These are phyloP conservation scores for Ficedula albicollis DNA, from an alignment of 2,797 vertebrate genomes.

Conservation along the genomic window DNA sequence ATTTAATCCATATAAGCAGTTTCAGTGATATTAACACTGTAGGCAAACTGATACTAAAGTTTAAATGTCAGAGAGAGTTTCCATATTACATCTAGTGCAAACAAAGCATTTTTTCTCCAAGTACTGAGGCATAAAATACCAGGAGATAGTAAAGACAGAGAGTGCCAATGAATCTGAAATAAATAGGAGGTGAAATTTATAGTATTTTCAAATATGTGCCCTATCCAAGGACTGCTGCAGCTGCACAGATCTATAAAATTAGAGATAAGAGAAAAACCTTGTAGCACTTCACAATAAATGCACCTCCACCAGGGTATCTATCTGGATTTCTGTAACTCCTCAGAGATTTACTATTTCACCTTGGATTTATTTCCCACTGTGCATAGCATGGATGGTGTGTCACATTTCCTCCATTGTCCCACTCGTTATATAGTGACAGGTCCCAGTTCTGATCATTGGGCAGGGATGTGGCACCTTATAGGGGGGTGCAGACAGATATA, in stretches of 20 bases:
- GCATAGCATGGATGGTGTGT: not conserved
- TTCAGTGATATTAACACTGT: constrained; percentile 71
- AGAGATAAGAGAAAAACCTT: constrained; percentile 50
- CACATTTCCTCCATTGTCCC: not conserved
- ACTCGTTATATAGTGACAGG: not conserved
- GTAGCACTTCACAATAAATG: not conserved
- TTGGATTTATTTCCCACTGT: constrained; percentile 12
- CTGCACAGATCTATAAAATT: constrained; percentile 53
- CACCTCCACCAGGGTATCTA: not conserved
- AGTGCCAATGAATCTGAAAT: constrained; percentile 61
- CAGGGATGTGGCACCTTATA: not conserved
- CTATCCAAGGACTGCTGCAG: constrained; percentile 49
- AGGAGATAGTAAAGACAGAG: constrained; percentile 65
- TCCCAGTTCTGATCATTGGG: not conserved
- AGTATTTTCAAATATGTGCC: constrained; percentile 58
- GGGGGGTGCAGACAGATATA: not conserved
- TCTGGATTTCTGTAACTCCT: constrained; percentile 34
- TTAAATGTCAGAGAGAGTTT: constrained; percentile 73
- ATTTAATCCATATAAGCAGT: constrained; percentile 71
- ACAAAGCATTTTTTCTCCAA: constrained; percentile 68
- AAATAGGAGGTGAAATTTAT: constrained; percentile 70
- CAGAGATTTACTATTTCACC: constrained; percentile 21
- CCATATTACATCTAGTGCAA: constrained; percentile 70
- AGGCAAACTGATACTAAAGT: constrained; percentile 74
- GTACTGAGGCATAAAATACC: constrained; percentile 71